Conservation (phyloP, 2,888 invertebrate genomes). For the Plemyria rubiginata region DNA sequence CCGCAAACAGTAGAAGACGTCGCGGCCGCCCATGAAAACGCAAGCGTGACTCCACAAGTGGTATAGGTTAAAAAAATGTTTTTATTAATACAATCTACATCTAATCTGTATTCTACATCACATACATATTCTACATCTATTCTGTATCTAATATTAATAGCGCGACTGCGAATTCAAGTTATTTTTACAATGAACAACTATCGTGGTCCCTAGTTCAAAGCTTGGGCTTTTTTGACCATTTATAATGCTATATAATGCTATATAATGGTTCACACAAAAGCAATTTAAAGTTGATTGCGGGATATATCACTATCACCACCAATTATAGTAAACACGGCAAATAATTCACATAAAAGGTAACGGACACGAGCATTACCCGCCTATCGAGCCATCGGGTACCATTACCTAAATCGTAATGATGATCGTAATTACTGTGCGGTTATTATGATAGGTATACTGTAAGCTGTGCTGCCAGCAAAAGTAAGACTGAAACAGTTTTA, state of each 20-base stretch:
- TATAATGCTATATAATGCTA: not conserved
- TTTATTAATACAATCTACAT: too few relatives aligned
- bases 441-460: constrained; percentile 6
- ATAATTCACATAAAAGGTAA: constrained; percentile 47
- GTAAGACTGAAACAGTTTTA: not conserved
- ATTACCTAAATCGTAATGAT: constrained; percentile 61
- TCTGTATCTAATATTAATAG: too few relatives aligned
- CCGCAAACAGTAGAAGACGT: too few relatives aligned
- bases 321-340: constrained; percentile 36
- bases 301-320: constrained; percentile 19
- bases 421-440: constrained; percentile 51
- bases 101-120: too few relatives aligned
- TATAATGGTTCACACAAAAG: constrained; percentile 13
- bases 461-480: too few relatives aligned
- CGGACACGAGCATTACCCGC: constrained; percentile 40
- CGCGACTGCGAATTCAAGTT: not conserved
- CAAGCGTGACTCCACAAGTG: too few relatives aligned
- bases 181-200: too few relatives aligned
- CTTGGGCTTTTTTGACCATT: not conserved
- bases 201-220: not conserved
- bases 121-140: too few relatives aligned
- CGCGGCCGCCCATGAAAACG: too few relatives aligned
- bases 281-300: constrained; percentile 18
- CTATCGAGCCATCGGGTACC: constrained; percentile 32
- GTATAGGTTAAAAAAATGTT: too few relatives aligned